phyloP scores from a whole-genome alignment of 2,113 vertebrate genomes.

The Podarcis muralis region DNA sequence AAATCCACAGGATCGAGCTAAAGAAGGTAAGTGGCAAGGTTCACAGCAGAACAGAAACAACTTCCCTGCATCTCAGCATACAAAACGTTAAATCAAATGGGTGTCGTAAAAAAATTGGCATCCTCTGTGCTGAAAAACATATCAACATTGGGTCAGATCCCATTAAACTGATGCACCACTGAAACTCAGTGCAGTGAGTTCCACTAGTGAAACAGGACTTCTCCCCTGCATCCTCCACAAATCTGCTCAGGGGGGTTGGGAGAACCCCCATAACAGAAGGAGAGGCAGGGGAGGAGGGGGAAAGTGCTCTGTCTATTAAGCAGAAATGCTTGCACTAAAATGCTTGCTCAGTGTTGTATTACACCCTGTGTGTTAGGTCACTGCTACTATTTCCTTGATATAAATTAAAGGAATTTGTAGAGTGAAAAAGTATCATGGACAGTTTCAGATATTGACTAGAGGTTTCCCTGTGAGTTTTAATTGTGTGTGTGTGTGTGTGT shows the following conservation, averaged over 20 bases:
- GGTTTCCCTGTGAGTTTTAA: too few species aligned
- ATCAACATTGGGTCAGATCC: not conserved
- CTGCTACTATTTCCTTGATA: not conserved
- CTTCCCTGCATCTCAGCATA: not conserved
- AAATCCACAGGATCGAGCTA: conserved; percentile 80
- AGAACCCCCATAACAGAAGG: too few species aligned
- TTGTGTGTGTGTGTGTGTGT: too few species aligned
- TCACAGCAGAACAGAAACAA: not conserved
- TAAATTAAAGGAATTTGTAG: not conserved
- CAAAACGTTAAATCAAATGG: not conserved
- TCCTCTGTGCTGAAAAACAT: not conserved
- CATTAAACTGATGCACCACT: too few species aligned
- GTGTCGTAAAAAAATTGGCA: not conserved
- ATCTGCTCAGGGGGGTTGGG: too few species aligned
- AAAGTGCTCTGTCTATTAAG: too few species aligned
- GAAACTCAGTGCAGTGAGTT: too few species aligned
- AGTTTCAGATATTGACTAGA: not conserved
- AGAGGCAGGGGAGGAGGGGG: too few species aligned
- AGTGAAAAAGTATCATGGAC: not conserved
- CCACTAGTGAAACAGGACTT: too few species aligned
- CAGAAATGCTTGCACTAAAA: too few species aligned
- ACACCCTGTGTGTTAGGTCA: not conserved
- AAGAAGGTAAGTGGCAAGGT: conserved; percentile 29
- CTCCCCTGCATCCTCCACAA: too few species aligned
- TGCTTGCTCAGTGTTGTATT: too few species aligned